phyloP scores from a whole-genome alignment of 2,113 vertebrate genomes.

The Sorex fumeus region DNA sequence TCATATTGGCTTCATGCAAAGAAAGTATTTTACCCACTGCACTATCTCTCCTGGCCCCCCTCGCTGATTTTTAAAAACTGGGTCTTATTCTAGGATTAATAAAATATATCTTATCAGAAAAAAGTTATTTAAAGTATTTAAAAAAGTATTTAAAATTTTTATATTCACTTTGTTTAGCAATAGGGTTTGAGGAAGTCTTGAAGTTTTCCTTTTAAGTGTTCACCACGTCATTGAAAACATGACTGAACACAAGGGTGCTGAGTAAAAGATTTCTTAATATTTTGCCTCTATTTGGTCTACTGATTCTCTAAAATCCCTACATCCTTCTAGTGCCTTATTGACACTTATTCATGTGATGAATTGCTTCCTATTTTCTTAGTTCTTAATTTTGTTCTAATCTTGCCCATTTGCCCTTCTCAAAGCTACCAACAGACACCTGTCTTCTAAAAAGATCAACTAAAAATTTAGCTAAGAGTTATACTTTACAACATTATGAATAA shows the following conservation, averaged over 20 bases:
- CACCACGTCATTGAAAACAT: not conserved
- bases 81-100: not conserved
- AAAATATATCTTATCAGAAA: not conserved
- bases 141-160: not conserved
- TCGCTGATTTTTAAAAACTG: conserved; percentile 21
- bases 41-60: not conserved
- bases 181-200: not conserved
- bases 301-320: not conserved
- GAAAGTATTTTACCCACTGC: not conserved
- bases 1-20: too few species aligned
- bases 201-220: not conserved
- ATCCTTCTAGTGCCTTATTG: not conserved
- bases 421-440: not conserved
- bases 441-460: not conserved
- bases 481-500: not conserved
- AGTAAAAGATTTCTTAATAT: conserved; percentile 10
- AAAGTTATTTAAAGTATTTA: not conserved
- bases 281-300: not conserved
- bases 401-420: conserved; percentile 10
- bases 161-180: not conserved
- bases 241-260: not conserved
- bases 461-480: not conserved
- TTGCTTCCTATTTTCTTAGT: conserved; percentile 31
- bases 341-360: conserved; percentile 35
- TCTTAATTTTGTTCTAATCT: conserved; percentile 25